These are phyloP conservation scores for Augochlorella aurata DNA, from an alignment of 2,888 invertebrate genomes.

Conservation along the genomic window DNA sequence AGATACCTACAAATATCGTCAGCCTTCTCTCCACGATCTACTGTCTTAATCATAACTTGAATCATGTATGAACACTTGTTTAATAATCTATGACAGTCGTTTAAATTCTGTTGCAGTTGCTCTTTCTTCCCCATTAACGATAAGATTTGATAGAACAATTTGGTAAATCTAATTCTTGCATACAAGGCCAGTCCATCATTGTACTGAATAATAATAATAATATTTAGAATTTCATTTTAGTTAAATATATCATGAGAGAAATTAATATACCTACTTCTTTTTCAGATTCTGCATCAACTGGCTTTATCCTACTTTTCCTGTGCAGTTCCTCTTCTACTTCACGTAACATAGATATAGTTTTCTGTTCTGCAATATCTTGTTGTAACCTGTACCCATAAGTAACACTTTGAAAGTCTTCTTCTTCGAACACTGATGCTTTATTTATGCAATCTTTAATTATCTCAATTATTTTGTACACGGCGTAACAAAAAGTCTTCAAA, in stretches of 20 bases:
- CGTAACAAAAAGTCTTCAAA: conserved; percentile 92
- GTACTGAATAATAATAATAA: conserved; percentile 74
- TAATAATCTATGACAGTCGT: conserved; percentile 91
- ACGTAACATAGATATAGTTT: conserved; percentile 91
- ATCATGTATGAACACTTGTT: conserved; percentile 92
- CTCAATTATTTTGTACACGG: conserved; percentile 94
- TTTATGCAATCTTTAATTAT: conserved; percentile 94
- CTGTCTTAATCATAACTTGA: conserved; percentile 90
- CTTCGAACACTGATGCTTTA: conserved; percentile 94
- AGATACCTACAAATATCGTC: conserved; percentile 84
- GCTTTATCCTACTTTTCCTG: conserved; percentile 86
- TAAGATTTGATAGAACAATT: conserved; percentile 92
- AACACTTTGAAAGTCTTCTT: conserved; percentile 98
- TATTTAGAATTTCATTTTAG: neutral
- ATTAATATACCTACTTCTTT: conserved; percentile 77
- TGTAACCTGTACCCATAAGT: conserved; percentile 94
- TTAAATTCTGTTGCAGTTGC: conserved; percentile 86
- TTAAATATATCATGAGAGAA: neutral
- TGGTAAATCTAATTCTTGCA: conserved; percentile 92
- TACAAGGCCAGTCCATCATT: conserved; percentile 87
- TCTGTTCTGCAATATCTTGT: conserved; percentile 91
- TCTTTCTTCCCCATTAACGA: conserved; percentile 87
- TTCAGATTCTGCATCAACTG: conserved; percentile 81
- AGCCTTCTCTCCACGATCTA: conserved; percentile 89
- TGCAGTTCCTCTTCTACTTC: conserved; percentile 96